phyloP scores from a whole-genome alignment of 1,140 invertebrate genomes.

The Brachionus koreanus region DNA sequence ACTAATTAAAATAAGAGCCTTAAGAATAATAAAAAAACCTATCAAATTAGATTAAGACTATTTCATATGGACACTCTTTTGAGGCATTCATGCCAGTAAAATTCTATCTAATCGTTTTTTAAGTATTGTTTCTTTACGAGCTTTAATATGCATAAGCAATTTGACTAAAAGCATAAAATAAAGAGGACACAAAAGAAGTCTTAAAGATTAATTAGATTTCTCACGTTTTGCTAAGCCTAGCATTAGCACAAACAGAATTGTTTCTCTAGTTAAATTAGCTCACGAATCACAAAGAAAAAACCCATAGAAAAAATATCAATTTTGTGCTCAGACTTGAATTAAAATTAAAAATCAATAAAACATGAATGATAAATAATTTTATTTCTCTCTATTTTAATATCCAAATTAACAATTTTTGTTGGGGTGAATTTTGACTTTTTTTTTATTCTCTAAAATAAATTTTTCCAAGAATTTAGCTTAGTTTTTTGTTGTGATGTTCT shows the following conservation, averaged over 20 bases:
- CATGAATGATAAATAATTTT: neutral
- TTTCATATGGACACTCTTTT: neutral
- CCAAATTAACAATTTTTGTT: no score
- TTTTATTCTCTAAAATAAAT: no score
- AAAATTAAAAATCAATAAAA: neutral
- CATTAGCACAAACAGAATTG: neutral
- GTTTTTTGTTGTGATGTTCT: no score
- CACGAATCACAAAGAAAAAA: neutral
- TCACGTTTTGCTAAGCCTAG: neutral
- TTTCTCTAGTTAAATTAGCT: neutral
- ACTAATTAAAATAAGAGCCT: neutral
- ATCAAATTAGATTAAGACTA: neutral
- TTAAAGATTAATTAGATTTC: constrained; percentile 5
- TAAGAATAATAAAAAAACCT: neutral
- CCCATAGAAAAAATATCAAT: neutral
- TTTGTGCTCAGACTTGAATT: neutral
- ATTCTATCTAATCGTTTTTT: neutral
- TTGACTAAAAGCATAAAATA: neutral
- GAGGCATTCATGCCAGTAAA: neutral
- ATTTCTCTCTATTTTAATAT: no score
- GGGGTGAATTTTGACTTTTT: no score
- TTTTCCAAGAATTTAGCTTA: no score
- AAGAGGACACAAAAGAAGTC: neutral
- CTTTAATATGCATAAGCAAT: neutral
- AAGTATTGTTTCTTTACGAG: neutral